phyloP scores from a whole-genome alignment of 1,140 invertebrate species.

The Psilanteris sp. region DNA sequence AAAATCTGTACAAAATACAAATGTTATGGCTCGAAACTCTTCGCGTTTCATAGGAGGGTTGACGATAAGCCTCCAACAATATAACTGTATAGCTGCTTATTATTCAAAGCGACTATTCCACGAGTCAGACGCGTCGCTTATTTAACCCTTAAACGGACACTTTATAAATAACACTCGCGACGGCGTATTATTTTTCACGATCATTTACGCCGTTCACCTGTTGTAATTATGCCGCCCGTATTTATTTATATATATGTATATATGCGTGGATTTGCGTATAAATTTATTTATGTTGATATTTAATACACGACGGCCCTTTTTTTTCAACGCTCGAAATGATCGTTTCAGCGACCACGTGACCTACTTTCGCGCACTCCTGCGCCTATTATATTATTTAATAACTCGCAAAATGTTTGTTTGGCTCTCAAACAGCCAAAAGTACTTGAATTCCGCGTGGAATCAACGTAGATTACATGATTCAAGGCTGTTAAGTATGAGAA shows the following conservation, averaged over 20 bases:
- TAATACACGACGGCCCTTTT: slow-evolving; percentile 9
- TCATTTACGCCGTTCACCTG: slow-evolving; percentile 15
- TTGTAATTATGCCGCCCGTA: slow-evolving; percentile 31
- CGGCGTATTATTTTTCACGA: slow-evolving; percentile 32
- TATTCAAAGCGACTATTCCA: slow-evolving; percentile 49
- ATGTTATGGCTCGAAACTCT: slow-evolving; percentile 25
- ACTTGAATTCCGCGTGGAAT: too few relatives aligned
- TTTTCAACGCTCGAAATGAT: too few relatives aligned
- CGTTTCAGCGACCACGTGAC: too few relatives aligned
- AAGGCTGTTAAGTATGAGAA: too few relatives aligned
- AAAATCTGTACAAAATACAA: slow-evolving; percentile 46
- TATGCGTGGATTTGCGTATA: too few relatives aligned
- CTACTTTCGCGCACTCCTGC: too few relatives aligned
- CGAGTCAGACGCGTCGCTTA: slow-evolving; percentile 40
- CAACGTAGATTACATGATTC: too few relatives aligned
- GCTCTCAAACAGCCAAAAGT: too few relatives aligned
- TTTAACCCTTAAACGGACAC: slow-evolving; percentile 54
- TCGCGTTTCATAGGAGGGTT: slow-evolving; percentile 30
- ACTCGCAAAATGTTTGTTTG: too few relatives aligned
- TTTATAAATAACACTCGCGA: slow-evolving; percentile 40
- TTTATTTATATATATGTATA: too few relatives aligned
- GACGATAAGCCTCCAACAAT: slow-evolving; percentile 48
- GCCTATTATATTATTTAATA: too few relatives aligned
- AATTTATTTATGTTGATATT: too few relatives aligned
- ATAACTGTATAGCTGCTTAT: slow-evolving; percentile 53